Percentiles rank a stretch among this genome's conserved stretches.
phyloP scores from a whole-genome alignment of 2,113 vertebrate species.

The Piprites chloris region DNA sequence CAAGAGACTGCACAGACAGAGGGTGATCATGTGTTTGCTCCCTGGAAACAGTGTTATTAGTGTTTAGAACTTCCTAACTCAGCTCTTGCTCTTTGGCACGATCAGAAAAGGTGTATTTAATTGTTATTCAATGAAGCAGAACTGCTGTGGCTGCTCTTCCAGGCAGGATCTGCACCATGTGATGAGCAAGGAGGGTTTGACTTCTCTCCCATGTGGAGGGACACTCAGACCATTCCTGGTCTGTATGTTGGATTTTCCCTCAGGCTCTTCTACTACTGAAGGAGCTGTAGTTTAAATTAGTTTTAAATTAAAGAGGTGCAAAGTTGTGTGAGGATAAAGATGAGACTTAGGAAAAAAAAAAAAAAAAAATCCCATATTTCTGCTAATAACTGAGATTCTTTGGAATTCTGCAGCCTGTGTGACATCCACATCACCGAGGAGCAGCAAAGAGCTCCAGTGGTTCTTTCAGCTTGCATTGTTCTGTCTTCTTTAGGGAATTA shows the following conservation, averaged over 20 bases:
- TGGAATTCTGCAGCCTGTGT: background rate
- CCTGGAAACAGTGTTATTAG: background rate
- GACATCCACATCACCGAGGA: background rate
- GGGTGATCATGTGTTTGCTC: background rate
- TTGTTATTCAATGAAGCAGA: background rate
- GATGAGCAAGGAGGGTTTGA: background rate
- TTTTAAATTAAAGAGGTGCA: background rate
- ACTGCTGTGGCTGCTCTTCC: background rate
- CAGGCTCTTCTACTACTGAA: background rate
- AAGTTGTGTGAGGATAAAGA: background rate
- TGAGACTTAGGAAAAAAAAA: background rate
- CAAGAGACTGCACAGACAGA: background rate
- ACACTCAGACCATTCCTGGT: background rate
- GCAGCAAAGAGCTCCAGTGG: background rate
- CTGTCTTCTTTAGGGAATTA: background rate
- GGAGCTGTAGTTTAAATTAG: background rate
- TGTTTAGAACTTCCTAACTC: background rate
- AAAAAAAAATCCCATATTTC: background rate
- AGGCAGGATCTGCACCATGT: fast-evolving
- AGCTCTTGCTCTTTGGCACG: background rate
- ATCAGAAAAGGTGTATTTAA: background rate
- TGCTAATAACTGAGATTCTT: background rate
- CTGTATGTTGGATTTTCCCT: background rate
- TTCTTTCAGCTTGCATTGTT: background rate
- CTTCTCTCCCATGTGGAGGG: background rate